A percentile compares a stretch with the other conserved stretches of the same genome.
These are phyloP conservation scores for Anarhynchus alexandrinus DNA, from an alignment of 2,113 vertebrate species.

Conservation along the genomic window DNA sequence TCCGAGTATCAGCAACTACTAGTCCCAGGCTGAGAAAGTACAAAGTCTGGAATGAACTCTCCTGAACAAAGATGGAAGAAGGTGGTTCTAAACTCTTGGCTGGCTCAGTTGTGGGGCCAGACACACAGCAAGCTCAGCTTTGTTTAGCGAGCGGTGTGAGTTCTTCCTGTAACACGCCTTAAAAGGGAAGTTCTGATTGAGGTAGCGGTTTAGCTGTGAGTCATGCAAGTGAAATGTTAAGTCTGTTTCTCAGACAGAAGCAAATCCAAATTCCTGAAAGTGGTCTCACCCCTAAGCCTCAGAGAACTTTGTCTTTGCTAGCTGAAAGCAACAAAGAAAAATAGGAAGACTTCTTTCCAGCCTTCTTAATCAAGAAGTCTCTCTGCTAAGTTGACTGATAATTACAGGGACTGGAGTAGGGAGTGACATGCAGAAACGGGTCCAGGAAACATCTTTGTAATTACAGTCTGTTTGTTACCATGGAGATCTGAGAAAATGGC, in stretches of 20 bases:
- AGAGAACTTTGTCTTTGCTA: neutral
- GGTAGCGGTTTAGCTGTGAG: constrained; percentile 66
- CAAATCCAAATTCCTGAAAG: neutral
- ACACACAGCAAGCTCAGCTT: neutral
- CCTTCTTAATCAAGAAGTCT: neutral
- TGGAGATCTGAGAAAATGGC: neutral
- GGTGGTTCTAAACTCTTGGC: neutral
- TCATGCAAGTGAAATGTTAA: constrained; percentile 62
- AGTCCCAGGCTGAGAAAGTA: neutral
- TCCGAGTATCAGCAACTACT: neutral
- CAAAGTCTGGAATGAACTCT: neutral
- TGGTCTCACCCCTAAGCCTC: neutral
- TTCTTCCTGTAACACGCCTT: constrained; percentile 59
- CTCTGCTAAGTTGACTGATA: neutral
- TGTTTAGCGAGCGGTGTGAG: neutral
- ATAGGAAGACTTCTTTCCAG: neutral
- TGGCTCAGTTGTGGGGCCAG: neutral
- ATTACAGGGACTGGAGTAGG: neutral
- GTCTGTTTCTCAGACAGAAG: neutral
- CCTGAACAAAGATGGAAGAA: neutral
- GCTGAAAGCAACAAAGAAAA: constrained; percentile 12
- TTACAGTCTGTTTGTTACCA: neutral
- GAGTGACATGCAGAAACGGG: neutral
- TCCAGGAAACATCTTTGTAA: neutral
- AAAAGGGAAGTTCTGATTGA: constrained; percentile 58